Conservation (phyloP, 2,113 vertebrate species). For the Chunga burmeisteri region DNA sequence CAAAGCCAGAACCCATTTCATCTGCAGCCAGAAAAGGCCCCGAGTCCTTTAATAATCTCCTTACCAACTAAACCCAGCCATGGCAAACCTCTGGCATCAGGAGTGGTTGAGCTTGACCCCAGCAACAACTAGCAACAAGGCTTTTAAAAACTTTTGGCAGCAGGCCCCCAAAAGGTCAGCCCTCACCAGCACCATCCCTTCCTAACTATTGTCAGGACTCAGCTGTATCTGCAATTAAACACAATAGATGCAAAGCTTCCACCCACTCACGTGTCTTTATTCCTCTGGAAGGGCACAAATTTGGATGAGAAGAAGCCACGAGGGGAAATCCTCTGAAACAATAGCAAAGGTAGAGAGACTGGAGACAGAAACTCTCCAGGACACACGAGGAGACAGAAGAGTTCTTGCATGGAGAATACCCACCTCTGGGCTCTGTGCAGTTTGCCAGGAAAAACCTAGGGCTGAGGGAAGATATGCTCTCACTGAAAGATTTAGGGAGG, state of each 20-base stretch:
- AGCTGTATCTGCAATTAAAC: not conserved
- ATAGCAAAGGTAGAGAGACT: not conserved
- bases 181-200: not conserved
- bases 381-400: not conserved
- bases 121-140: not conserved
- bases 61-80: not conserved
- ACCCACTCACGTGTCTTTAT: not conserved
- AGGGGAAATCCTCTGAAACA: conserved; percentile 21
- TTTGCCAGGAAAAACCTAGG: not conserved
- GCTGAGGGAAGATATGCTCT: not conserved
- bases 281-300: not conserved
- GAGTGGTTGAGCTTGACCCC: not conserved
- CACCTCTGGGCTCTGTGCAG: not conserved
- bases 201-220: not conserved
- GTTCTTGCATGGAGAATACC: not conserved
- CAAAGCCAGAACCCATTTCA: not conserved
- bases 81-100: not conserved
- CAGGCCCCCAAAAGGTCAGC: not conserved
- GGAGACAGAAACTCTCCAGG: not conserved
- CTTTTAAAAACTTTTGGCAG: not conserved
- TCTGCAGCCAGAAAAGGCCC: not conserved
- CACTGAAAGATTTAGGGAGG: not conserved
- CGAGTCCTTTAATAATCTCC: not conserved
- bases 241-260: not conserved
- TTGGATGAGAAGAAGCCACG: not conserved